Base-by-base conservation (phyloP, 2,888 invertebrate species). In the Rhingia campestris region DNA sequence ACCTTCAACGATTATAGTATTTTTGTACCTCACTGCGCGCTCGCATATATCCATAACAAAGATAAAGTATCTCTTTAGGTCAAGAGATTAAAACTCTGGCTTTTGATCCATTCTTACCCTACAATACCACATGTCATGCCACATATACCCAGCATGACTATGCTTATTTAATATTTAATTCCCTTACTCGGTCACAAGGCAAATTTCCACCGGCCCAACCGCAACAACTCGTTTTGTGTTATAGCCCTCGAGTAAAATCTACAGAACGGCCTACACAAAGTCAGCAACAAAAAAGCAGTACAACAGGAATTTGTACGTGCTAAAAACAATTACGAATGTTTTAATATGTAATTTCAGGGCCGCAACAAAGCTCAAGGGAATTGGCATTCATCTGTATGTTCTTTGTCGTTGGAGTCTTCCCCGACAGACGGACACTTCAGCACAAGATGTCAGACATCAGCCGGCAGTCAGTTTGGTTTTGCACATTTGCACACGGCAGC, bases 251-350 rank as follows among this genome's bases (percentile, higher is more conserved):
- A 30, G n/a, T 22, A 45, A 63, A 30, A n/a, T 64, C 35, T 12
- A 49, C 49, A 37, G 14, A 9, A 64, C 53, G 49, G 51, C 30
- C 30, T 41, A 66, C 32, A 32, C 39, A 41, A 9, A 33, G 39
- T 12, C 3, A 9, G 9, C 5, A 12, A 14, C n/a, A 53, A 59
- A 32, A 56, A 33, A 37, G 12, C 43, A 39, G 12, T 30, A 30
- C 3, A 22, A 39, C 69, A 70, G 35, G 54, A 70, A 77, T 59
- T 54, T 14, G 35, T 67, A 63, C 49, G 77, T 64, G 70, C 70
- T 53, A 59, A 77, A 77, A 72, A 72, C 64, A 77, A 77, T 72
- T 77, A 72, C 64, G 58, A 51, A 58, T 64, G 51, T 72, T 59
- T 72, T n/a, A 66, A 53, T 59, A 53, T 66, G 58, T 66, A 79